Conservation (phyloP, 2,797 vertebrate species). For the Aselliscus stoliczkanus region DNA sequence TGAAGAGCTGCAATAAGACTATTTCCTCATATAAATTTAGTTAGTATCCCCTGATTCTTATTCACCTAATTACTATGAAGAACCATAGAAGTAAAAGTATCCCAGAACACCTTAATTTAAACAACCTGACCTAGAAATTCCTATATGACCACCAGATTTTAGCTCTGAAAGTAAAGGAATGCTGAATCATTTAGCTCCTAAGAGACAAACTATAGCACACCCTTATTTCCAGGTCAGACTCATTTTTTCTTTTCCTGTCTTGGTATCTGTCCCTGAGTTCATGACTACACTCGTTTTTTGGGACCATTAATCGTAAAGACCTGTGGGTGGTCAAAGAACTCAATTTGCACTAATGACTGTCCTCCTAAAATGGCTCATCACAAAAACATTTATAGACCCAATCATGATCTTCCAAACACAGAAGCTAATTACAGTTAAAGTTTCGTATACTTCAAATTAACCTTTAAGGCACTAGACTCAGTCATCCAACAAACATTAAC, state of each 20-base stretch:
- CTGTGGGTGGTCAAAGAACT: not conserved
- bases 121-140: conserved; percentile 54
- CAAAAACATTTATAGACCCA: not conserved
- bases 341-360: not conserved
- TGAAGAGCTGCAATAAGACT: not conserved
- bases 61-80: not conserved
- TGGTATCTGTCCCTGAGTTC: not conserved
- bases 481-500: not conserved
- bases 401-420: not conserved
- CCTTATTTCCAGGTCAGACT: conserved; percentile 21
- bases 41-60: not conserved
- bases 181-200: conserved; percentile 66
- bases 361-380: not conserved
- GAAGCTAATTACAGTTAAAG: not conserved
- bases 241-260: not conserved
- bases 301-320: conserved; percentile 8
- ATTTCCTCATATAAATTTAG: not conserved
- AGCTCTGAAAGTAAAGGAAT: conserved; percentile 37
- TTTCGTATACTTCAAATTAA: not conserved
- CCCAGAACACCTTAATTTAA: not conserved
- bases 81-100: not conserved
- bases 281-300: not conserved
- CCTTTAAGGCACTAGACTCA: not conserved
- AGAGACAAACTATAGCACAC: not conserved
- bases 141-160: not conserved